These are phyloP conservation scores for zebrafish (Danio rerio) DNA, from an alignment of 2,113 vertebrate genomes.

Conservation along the genomic window GRCz12tu NC_133195.1:38831001-38831500, in stretches of 20 bases:
- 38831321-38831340: background rate
- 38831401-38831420: constrained; percentile 26
- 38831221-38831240: background rate
- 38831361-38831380: background rate
- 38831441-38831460: background rate
- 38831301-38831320: background rate
- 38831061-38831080: too few species aligned
- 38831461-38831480: constrained; percentile 27
- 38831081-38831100: too few species aligned
- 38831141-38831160: too few species aligned
- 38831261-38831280: background rate
- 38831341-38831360: background rate
- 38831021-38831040: too few species aligned
- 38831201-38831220: background rate
- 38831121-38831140: too few species aligned
- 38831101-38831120: too few species aligned
- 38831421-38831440: constrained; percentile 7
- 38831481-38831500: constrained; percentile 29
- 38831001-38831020: too few species aligned
- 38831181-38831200: background rate
- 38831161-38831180: too few species aligned
- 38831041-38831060: too few species aligned
- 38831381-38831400: background rate
- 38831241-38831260: background rate
- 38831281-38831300: background rate